Base-by-base conservation (phyloP, 2,888 invertebrate species). In the Sminthurides aquaticus region DNA sequence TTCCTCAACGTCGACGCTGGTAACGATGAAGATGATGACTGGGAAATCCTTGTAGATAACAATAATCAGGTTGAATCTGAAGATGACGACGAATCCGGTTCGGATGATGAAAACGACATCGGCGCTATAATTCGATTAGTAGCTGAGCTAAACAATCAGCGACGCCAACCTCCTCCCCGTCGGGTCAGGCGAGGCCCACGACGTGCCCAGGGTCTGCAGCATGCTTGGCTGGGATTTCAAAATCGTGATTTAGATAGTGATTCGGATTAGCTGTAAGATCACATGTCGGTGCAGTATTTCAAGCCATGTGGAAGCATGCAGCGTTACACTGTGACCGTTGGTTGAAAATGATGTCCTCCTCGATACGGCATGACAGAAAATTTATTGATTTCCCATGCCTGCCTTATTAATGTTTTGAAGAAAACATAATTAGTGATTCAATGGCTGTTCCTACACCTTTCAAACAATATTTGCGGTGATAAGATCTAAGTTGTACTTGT, bases 1-100 rank as follows among this genome's bases (percentile, higher is more conserved):
- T 83, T 84, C 75, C 75, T 78, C 61, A 79, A 79, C 15, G 64
- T 77, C 22, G 71, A 76, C n/a, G 67, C 69, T 1, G 76, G 77
- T 49, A 76, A 78, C 8, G 78, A 78, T 20, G 77, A 71, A 18
- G 71, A 67, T 34, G 71, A 78, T 27, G 71, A 67, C 20, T 68
- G 65, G 29, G 70, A 67, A 25, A 58, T 57, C 15, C 63, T 66
- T 20, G 49, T 56, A 54, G 60, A 61, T 18, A 22, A 62, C 11
- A 62, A 64, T 26, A 34, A 34, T 15, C 15, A 11, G 15, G 43
- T 11, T 34, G 5, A 11, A 11, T 5, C 5, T 34, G 43, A 34
- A 34, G 43, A 11, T 34, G 43, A 34, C 15, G 43, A 34, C 43
- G 43, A 15, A 11, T 5, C 5, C 43, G 43, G 15, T 15, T 5